A percentile compares a stretch with the other conserved stretches of the same genome.
phyloP scores from a whole-genome alignment of 2,797 vertebrate genomes.

The Rhodeus uyekii region DNA sequence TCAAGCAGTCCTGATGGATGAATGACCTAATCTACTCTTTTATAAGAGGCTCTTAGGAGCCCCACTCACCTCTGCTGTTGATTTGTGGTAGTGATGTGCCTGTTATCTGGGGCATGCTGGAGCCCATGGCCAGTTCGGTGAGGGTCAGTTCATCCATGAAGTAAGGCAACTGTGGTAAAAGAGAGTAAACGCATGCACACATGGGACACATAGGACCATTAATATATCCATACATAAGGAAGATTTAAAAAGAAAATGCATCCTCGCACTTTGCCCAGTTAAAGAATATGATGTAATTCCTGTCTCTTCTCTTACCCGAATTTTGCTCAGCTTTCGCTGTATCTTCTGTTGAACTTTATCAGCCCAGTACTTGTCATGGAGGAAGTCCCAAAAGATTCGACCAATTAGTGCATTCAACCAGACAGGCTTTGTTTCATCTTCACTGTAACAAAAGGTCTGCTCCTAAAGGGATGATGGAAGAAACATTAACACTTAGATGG shows the following conservation, averaged over 20 bases:
- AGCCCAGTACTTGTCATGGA: constrained; percentile 83
- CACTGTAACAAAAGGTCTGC: constrained; percentile 40
- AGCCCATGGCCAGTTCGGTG: constrained; percentile 88
- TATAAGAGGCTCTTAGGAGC: constrained; percentile 29
- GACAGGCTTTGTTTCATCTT: constrained; percentile 54
- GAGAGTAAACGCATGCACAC: not conserved
- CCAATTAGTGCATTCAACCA: constrained; percentile 86
- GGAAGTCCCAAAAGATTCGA: constrained; percentile 90
- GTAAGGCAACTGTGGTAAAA: constrained; percentile 80
- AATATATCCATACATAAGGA: not conserved
- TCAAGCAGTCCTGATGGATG: constrained; percentile 43
- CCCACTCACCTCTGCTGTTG: constrained; percentile 78
- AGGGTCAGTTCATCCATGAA: constrained; percentile 90
- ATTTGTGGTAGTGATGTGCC: constrained; percentile 77
- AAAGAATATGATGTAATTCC: not conserved
- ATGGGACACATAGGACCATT: not conserved
- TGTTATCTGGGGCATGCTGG: constrained; percentile 80
- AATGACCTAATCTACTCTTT: constrained; percentile 36
- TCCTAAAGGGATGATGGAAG: not conserved
- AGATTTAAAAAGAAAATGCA: not conserved
- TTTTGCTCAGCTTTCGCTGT: constrained; percentile 90
- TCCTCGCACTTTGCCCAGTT: not conserved
- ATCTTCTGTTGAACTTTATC: constrained; percentile 84
- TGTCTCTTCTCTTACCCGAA: constrained; percentile 76
- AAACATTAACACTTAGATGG: not conserved